Conservation (phyloP, 2,888 invertebrate genomes). For the Anorthoa munda region DNA sequence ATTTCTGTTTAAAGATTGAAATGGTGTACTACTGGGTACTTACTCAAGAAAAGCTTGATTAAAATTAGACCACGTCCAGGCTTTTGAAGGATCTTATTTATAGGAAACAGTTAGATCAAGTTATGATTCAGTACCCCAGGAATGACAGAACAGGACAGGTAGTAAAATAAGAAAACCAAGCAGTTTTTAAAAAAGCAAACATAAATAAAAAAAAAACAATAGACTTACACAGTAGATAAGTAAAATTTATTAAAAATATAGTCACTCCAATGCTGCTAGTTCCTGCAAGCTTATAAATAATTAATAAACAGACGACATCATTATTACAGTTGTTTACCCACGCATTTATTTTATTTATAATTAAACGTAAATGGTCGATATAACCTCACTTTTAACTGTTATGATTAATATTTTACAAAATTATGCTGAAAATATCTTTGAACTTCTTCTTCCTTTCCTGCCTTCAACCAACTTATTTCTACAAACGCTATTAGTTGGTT, state of each 20-base stretch:
- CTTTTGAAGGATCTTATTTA: not conserved
- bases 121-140: not conserved
- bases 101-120: not conserved
- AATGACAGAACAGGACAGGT: not conserved
- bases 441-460: not conserved
- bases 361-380: not conserved
- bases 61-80: not conserved
- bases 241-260: slow-evolving; percentile 32
- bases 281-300: slow-evolving; percentile 13
- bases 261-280: not conserved
- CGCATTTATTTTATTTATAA: slow-evolving; percentile 8
- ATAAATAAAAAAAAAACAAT: slow-evolving; percentile 18
- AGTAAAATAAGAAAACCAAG: slow-evolving; percentile 7
- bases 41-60: not conserved
- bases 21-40: too few species aligned
- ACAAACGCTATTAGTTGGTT: not conserved
- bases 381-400: not conserved
- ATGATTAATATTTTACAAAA: not conserved
- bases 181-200: slow-evolving; percentile 3
- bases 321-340: not conserved
- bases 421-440: slow-evolving; percentile 7
- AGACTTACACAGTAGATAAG: slow-evolving; percentile 34
- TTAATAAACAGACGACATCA: slow-evolving; percentile 3
- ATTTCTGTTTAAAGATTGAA: too few species aligned
- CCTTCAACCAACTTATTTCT: not conserved